Conservation (phyloP, 2,888 invertebrate genomes). For the Caenorhabditis afra region DNA sequence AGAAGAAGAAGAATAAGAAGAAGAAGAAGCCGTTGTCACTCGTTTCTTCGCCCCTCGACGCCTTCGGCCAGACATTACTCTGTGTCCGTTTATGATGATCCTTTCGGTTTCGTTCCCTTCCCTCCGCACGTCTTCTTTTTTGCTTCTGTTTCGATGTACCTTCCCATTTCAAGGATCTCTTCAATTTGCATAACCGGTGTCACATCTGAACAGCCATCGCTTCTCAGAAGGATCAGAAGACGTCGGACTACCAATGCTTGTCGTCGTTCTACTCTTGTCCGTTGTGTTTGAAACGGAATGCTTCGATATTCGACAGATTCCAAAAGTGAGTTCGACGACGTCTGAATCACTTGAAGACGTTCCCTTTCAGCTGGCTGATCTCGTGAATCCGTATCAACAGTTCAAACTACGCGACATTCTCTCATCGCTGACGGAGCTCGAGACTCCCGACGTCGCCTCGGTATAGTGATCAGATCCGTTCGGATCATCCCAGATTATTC, state of each 20-base stretch:
- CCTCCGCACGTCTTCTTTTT: not conserved
- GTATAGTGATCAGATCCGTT: not conserved
- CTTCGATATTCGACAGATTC: constrained; percentile 21
- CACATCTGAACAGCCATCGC: too few species aligned
- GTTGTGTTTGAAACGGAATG: not conserved
- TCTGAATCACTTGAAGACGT: not conserved
- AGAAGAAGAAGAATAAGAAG: constrained; percentile 34
- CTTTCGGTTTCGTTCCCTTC: constrained; percentile 14
- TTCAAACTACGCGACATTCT: constrained; percentile 44
- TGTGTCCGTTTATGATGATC: constrained; percentile 18
- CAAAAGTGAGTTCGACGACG: constrained; percentile 17
- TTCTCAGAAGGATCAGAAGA: not conserved
- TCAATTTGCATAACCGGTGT: constrained; percentile 31
- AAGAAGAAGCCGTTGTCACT: constrained; percentile 32
- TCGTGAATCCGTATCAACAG: constrained; percentile 37
- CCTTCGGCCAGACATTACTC: constrained; percentile 45
- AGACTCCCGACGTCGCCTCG: constrained; percentile 31
- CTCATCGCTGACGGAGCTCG: constrained; percentile 30
- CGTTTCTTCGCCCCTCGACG: constrained; percentile 15
- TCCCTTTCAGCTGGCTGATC: constrained; percentile 31
- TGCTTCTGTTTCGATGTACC: constrained; percentile 3
- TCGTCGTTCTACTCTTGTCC: not conserved
- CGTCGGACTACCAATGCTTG: constrained; percentile 4
- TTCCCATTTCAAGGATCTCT: constrained; percentile 21
- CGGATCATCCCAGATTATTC: not conserved